Conservation (phyloP, 1,140 invertebrate genomes). For the Aphaenogaster ashmeadi region DNA sequence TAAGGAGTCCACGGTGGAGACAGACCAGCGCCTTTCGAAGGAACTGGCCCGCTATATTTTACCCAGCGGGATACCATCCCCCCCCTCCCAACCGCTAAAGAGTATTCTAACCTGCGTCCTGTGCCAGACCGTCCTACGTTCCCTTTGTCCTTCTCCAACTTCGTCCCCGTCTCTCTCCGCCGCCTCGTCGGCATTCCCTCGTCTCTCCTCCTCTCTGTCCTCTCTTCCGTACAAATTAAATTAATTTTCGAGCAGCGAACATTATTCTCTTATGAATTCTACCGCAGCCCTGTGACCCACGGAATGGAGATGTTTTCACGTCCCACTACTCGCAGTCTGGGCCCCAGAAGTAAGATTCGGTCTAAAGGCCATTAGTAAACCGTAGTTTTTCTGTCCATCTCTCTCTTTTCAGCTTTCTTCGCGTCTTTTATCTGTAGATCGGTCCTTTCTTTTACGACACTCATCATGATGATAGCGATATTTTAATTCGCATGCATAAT, state of each 20-base stretch:
- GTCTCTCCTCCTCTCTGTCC: neutral
- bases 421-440: slow-evolving; percentile 36
- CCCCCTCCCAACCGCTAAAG: slow-evolving; percentile 54
- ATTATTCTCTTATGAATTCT: slow-evolving; percentile 82
- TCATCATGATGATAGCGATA: slow-evolving; percentile 12
- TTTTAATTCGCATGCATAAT: slow-evolving; percentile 40
- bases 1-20: slow-evolving; percentile 77
- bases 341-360: slow-evolving; percentile 40
- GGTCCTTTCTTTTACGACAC: slow-evolving; percentile 12
- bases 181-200: slow-evolving; percentile 19
- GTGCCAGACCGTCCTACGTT: slow-evolving; percentile 68
- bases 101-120: slow-evolving; percentile 73
- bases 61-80: slow-evolving; percentile 79
- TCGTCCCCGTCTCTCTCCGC: neutral
- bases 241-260: slow-evolving; percentile 79
- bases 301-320: slow-evolving; percentile 80
- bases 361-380: slow-evolving; percentile 67
- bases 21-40: slow-evolving; percentile 79
- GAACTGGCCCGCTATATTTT: slow-evolving; percentile 83
- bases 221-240: slow-evolving; percentile 81
- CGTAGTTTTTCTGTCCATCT: slow-evolving; percentile 51
- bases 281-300: slow-evolving; percentile 57
- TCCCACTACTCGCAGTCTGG: slow-evolving; percentile 50
- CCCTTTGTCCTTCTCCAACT: slow-evolving; percentile 51
- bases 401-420: slow-evolving; percentile 50